Evolutionary conservation across 2,888 invertebrate genomes (phyloP).

Genomic region (Patella ulyssiponensis): DNA sequence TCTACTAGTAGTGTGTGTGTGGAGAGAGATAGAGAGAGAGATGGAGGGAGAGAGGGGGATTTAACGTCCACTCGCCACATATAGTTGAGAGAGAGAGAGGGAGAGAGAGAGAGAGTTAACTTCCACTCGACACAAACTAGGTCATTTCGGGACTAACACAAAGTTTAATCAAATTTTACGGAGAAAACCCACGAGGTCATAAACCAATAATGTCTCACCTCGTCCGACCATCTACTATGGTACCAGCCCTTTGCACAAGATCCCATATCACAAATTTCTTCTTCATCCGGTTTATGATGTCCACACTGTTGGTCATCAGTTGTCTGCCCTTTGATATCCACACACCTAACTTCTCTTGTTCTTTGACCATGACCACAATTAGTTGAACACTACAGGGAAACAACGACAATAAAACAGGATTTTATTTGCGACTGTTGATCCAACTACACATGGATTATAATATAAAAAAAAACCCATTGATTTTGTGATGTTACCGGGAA

Average conservation of each 20-base stretch:
- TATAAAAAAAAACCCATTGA: too few relatives aligned
- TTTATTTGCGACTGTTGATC: too few relatives aligned
- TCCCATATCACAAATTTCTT: conserved; percentile 77
- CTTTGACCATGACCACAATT: conserved; percentile 79
- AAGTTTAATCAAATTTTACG: too few relatives aligned
- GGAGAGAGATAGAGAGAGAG: too few relatives aligned
- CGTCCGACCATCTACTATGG: conserved; percentile 77
- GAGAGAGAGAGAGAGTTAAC: too few relatives aligned
- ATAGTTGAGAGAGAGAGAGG: too few relatives aligned
- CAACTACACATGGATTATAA: not conserved
- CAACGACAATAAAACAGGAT: not conserved
- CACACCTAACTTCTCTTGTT: conserved; percentile 77
- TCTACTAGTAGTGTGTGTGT: too few relatives aligned
- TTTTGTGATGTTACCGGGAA: too few relatives aligned
- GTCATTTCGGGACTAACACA: too few relatives aligned
- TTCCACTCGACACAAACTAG: too few relatives aligned
- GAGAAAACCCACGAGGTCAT: not conserved
- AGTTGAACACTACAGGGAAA: conserved; percentile 78
- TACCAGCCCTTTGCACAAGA: conserved; percentile 77
- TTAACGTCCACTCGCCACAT: too few relatives aligned
- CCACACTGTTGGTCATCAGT: conserved; percentile 75
- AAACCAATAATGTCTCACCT: conserved; percentile 67
- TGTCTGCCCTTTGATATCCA: conserved; percentile 65
- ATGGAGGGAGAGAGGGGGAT: too few relatives aligned
- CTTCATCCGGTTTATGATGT: conserved; percentile 74